Evolutionary conservation across 2,888 invertebrate genomes (phyloP).

Genomic region (Ischnura elegans): DNA sequence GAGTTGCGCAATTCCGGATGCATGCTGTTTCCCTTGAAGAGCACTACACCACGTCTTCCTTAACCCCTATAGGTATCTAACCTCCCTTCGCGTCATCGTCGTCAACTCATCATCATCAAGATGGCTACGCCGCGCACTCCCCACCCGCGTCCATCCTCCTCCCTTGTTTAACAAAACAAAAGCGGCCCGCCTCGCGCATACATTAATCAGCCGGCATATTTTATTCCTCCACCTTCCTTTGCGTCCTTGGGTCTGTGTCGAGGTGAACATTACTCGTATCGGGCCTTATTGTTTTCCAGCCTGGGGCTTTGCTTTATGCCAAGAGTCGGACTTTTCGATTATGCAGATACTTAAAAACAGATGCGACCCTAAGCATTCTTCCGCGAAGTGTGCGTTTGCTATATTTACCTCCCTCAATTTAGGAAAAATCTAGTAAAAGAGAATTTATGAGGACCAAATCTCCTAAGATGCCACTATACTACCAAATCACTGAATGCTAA

Average conservation of each 20-base stretch:
- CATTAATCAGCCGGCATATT: conserved; percentile 8
- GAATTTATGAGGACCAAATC: too few relatives aligned
- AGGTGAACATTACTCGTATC: not conserved
- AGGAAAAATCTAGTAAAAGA: too few relatives aligned
- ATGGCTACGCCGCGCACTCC: not conserved
- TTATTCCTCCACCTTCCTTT: not conserved
- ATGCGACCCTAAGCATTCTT: too few relatives aligned
- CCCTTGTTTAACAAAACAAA: too few relatives aligned
- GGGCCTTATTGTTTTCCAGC: not conserved
- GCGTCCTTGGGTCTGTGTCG: conserved; percentile 26
- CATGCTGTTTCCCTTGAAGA: not conserved
- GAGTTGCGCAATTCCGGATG: conserved; percentile 13
- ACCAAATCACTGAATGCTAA: too few relatives aligned
- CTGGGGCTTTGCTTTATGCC: not conserved
- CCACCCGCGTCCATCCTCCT: not conserved
- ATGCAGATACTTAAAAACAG: too few relatives aligned
- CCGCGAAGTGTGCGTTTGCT: too few relatives aligned
- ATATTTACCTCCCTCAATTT: too few relatives aligned
- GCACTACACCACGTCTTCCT: not conserved
- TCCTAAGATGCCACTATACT: too few relatives aligned
- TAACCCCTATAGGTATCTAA: not conserved
- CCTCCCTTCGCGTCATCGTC: not conserved
- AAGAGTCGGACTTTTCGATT: too few relatives aligned
- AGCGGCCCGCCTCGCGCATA: not conserved
- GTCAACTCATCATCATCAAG: not conserved